Conservation (phyloP, 2,888 invertebrate species). For the Antheraea assamensis region DNA sequence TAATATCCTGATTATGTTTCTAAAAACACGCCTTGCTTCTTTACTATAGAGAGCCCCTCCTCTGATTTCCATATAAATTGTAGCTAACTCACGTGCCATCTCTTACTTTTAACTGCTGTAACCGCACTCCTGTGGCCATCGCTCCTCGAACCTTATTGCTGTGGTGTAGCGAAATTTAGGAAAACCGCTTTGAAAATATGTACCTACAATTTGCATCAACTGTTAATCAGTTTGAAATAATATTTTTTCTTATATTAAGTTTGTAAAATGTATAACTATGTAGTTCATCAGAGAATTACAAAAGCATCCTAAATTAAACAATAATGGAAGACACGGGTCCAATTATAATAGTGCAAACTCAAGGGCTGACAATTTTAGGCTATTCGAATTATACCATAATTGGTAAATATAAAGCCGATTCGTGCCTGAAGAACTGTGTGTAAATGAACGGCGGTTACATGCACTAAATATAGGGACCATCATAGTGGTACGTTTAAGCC, state of each 20-base stretch:
- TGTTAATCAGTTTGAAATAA: neutral
- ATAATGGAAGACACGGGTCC: too few relatives aligned
- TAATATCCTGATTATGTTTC: neutral
- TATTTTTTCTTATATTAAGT: neutral
- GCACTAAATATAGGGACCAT: too few relatives aligned
- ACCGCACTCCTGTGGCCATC: slow-evolving; percentile 56
- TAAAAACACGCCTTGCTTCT: slow-evolving; percentile 33
- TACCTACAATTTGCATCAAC: neutral
- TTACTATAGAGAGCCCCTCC: slow-evolving; percentile 44
- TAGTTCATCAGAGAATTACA: neutral
- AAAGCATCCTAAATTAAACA: too few relatives aligned
- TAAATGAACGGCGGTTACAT: too few relatives aligned
- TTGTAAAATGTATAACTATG: neutral
- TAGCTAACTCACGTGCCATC: slow-evolving; percentile 76
- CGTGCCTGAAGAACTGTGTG: too few relatives aligned
- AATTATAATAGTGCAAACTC: too few relatives aligned
- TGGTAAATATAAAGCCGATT: too few relatives aligned
- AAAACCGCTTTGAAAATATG: neutral
- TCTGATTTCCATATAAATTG: slow-evolving; percentile 80
- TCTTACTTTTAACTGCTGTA: slow-evolving; percentile 76
- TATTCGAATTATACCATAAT: too few relatives aligned
- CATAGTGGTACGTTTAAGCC: too few relatives aligned
- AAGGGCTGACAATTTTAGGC: too few relatives aligned
- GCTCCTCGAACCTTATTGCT: neutral
- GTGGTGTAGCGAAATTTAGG: slow-evolving; percentile 14